These are phyloP conservation scores for Leptocoma aspasia DNA, from an alignment of 2,113 vertebrate species.

Conservation along the genomic window DNA sequence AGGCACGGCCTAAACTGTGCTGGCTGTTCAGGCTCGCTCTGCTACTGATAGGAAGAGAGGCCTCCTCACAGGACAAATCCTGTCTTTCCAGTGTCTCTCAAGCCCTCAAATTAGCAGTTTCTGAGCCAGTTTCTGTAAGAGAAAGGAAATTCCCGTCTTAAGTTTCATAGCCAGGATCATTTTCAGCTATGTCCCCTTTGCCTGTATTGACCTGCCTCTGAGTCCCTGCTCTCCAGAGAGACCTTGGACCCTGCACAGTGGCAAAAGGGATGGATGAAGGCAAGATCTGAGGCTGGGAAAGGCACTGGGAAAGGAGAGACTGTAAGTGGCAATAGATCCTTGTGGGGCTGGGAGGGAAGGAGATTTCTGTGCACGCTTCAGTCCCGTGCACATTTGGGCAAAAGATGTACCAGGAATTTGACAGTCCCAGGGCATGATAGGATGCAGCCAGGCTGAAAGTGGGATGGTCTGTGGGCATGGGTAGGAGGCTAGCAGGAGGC, in stretches of 20 bases:
- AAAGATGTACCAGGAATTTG: neutral
- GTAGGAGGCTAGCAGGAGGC: neutral
- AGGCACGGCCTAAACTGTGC: neutral
- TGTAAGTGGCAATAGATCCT: neutral
- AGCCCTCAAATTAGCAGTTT: neutral
- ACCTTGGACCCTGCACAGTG: neutral
- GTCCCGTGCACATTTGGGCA: neutral
- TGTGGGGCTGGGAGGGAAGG: neutral
- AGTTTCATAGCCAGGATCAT: neutral
- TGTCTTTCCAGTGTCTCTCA: neutral
- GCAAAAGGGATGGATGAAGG: neutral
- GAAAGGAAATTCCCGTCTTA: neutral
- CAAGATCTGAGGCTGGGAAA: neutral
- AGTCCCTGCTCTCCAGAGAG: neutral
- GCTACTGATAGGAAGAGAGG: neutral
- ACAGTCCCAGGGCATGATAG: fast-evolving
- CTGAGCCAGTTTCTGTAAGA: neutral
- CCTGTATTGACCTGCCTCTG: neutral
- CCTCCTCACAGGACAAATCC: neutral
- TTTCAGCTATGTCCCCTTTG: neutral
- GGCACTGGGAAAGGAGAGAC: neutral
- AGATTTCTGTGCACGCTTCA: neutral
- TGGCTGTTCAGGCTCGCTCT: neutral
- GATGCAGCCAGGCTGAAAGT: neutral
- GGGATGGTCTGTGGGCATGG: neutral